Percentiles rank a stretch among this genome's conserved stretches.
Evolutionary conservation across 2,888 invertebrate species (phyloP).

Genomic region (Tryphoninae sp.): DNA sequence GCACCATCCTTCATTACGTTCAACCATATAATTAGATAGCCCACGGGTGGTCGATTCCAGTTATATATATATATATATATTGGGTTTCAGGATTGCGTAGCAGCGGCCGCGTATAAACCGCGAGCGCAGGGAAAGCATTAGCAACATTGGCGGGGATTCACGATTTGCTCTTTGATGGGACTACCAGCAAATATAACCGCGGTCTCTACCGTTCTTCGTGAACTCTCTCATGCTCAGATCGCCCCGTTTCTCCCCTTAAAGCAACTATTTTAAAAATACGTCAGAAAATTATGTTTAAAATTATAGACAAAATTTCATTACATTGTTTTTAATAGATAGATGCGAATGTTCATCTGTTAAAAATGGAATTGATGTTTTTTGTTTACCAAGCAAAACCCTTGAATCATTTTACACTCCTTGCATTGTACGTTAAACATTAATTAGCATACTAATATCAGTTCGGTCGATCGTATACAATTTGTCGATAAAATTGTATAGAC

Average conservation of each 20-base stretch:
- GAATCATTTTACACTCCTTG: too few relatives aligned
- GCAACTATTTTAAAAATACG: too few relatives aligned
- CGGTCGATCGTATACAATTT: neutral
- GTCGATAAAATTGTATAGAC: neutral
- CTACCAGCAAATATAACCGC: slow-evolving; percentile 14
- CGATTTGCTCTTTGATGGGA: slow-evolving; percentile 46
- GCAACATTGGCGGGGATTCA: slow-evolving; percentile 33
- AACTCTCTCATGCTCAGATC: neutral
- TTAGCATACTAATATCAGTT: neutral
- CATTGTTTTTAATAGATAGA: too few relatives aligned
- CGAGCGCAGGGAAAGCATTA: slow-evolving; percentile 31
- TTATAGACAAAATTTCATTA: too few relatives aligned
- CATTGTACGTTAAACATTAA: too few relatives aligned
- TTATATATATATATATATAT: slow-evolving; percentile 33
- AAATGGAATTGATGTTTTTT: too few relatives aligned
- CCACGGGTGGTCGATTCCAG: slow-evolving; percentile 62
- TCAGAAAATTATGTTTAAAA: too few relatives aligned
- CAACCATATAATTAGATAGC: slow-evolving; percentile 73
- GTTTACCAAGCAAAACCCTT: too few relatives aligned
- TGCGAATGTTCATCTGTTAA: too few relatives aligned
- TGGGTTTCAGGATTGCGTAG: slow-evolving; percentile 40
- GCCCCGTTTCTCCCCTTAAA: neutral
- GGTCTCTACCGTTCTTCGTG: neutral
- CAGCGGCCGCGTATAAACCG: slow-evolving; percentile 33
- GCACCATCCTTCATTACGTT: slow-evolving; percentile 72